A percentile compares a stretch with the other conserved stretches of the same genome.
phyloP scores from a whole-genome alignment of 1,140 invertebrate genomes.

The Chironomus striatipennis region DNA sequence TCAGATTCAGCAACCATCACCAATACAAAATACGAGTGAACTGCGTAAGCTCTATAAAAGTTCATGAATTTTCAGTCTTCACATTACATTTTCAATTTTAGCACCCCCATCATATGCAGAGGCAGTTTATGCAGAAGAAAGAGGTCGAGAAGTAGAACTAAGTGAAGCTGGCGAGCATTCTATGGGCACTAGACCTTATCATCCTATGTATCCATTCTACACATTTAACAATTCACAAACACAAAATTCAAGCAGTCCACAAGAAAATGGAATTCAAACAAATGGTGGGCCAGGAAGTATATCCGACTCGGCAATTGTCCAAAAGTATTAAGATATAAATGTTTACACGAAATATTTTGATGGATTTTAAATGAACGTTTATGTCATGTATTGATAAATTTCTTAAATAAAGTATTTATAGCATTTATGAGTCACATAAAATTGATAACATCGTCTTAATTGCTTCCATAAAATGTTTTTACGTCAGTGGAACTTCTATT shows the following conservation, averaged over 20 bases:
- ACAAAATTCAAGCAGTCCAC: neutral
- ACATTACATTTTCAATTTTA: neutral
- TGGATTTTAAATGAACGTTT: no score
- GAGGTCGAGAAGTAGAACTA: neutral
- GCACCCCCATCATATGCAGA: neutral
- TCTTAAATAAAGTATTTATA: no score
- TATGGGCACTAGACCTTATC: neutral
- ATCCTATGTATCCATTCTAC: neutral
- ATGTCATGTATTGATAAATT: no score
- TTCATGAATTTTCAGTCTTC: no score
- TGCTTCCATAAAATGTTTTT: no score
- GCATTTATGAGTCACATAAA: no score
- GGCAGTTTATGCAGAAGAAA: neutral
- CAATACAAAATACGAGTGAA: neutral
- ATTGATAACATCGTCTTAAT: no score
- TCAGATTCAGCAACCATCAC: neutral
- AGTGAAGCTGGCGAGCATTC: neutral
- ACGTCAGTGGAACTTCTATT: no score
- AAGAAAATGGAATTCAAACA: neutral
- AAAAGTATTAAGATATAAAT: slow-evolving; percentile 30
- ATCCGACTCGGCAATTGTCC: neutral
- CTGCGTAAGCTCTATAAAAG: no score
- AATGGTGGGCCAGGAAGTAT: neutral
- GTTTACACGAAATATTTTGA: no score
- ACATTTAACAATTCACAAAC: neutral